Evolutionary conservation across 1,140 invertebrate genomes (phyloP).

Genomic region (Oreohelix idahoensis): DNA sequence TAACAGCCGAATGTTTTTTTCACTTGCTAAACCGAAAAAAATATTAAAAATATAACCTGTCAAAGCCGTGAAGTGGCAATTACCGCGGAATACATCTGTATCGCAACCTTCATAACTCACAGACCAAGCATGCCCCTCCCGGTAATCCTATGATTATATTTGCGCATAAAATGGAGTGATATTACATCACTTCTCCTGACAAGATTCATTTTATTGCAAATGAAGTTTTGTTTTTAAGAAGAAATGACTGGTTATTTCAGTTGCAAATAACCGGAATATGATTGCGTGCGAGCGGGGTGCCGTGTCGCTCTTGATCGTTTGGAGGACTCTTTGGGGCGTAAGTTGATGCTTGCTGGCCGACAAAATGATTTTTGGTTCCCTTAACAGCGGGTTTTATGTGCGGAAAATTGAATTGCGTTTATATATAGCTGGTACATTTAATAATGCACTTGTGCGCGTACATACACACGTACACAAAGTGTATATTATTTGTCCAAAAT

Average conservation of each 20-base stretch:
- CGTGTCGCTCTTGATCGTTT: background rate
- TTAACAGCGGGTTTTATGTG: background rate
- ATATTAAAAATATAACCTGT: no score
- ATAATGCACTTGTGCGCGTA: background rate
- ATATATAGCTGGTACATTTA: background rate
- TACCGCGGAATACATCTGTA: no score
- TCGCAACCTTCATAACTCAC: background rate
- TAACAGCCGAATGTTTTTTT: no score
- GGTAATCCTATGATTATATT: background rate
- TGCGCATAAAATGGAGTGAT: background rate
- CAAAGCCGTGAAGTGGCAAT: no score
- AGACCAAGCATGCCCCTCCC: background rate
- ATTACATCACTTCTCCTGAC: background rate
- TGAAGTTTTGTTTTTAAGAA: constrained; percentile 3
- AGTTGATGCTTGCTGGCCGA: constrained; percentile 10
- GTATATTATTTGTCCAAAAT: background rate
- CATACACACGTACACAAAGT: background rate
- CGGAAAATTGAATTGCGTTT: constrained; percentile 19
- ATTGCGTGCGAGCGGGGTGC: constrained; percentile 2
- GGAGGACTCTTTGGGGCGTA: constrained; percentile 2
- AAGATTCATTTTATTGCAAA: constrained; percentile 30
- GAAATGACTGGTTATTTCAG: background rate
- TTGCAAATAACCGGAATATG: constrained; percentile 8
- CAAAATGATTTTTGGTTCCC: background rate
- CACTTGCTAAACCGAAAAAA: no score